These are phyloP conservation scores for Danio rerio DNA, from an alignment of 2,113 vertebrate species.

Conservation along the genomic window DNA sequence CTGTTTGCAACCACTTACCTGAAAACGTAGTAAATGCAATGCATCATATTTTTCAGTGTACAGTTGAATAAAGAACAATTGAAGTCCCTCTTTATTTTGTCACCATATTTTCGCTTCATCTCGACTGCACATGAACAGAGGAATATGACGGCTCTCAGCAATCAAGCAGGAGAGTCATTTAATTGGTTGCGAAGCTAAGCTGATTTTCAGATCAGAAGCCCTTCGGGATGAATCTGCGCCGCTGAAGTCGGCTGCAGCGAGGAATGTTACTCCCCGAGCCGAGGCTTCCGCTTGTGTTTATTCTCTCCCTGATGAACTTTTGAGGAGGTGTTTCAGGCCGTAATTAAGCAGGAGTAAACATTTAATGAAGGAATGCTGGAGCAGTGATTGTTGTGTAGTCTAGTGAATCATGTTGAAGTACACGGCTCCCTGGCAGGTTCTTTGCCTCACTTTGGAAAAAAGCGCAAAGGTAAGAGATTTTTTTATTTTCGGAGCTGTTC, in stretches of 20 bases:
- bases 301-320: conserved; percentile 1
- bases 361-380: conserved; percentile 37
- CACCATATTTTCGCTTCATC: no score
- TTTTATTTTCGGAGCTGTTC: not conserved
- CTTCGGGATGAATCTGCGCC: conserved; percentile 65
- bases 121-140: not conserved
- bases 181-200: conserved; percentile 80
- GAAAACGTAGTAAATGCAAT: no score
- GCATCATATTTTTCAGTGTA: no score
- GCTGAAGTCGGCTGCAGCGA: conserved; percentile 25
- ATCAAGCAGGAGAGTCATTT: conserved; percentile 52
- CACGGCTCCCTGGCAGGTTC: conserved; percentile 78
- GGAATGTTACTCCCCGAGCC: conserved; percentile 43
- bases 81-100: no score
- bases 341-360: conserved; percentile 55
- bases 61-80: no score
- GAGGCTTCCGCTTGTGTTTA: conserved; percentile 29
- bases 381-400: conserved; percentile 15
- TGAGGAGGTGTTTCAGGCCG: conserved; percentile 39
- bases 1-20: no score
- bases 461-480: conserved; percentile 72
- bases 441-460: conserved; percentile 77
- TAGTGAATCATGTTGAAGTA: conserved; percentile 74
- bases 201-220: conserved; percentile 69
- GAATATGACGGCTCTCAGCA: conserved; percentile 30